phyloP scores from a whole-genome alignment of 2,797 vertebrate genomes.

The Eulemur coronatus region DNA sequence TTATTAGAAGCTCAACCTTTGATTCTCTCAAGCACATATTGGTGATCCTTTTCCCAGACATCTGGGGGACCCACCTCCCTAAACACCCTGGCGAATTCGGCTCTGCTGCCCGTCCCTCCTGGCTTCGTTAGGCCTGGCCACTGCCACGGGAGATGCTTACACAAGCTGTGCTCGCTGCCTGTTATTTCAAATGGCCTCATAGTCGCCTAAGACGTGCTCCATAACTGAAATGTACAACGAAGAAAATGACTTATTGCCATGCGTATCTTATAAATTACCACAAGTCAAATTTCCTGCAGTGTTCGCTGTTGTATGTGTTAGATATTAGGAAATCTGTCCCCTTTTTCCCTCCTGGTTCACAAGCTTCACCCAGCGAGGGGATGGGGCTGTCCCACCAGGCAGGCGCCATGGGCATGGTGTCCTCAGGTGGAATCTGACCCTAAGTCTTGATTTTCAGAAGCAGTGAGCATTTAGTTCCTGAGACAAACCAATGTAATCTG shows the following conservation, averaged over 20 bases:
- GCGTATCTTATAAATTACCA: neutral
- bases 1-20: neutral
- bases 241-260: neutral
- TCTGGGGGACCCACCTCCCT: neutral
- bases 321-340: neutral
- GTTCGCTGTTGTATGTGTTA: neutral
- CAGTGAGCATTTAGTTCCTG: neutral
- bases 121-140: neutral
- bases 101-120: neutral
- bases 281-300: neutral
- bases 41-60: neutral
- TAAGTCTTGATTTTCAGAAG: neutral
- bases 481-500: neutral
- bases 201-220: neutral
- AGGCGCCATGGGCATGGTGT: fast-evolving
- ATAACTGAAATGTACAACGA: neutral
- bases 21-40: neutral
- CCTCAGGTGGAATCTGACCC: neutral
- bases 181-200: neutral
- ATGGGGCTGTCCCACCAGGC: fast-evolving
- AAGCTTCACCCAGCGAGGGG: neutral
- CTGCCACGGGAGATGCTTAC: neutral
- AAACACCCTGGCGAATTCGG: neutral
- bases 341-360: neutral
- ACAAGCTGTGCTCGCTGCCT: neutral